These are phyloP conservation scores for Ceratina australensis DNA, from an alignment of 1,140 invertebrate species.

Conservation along the genomic window DNA sequence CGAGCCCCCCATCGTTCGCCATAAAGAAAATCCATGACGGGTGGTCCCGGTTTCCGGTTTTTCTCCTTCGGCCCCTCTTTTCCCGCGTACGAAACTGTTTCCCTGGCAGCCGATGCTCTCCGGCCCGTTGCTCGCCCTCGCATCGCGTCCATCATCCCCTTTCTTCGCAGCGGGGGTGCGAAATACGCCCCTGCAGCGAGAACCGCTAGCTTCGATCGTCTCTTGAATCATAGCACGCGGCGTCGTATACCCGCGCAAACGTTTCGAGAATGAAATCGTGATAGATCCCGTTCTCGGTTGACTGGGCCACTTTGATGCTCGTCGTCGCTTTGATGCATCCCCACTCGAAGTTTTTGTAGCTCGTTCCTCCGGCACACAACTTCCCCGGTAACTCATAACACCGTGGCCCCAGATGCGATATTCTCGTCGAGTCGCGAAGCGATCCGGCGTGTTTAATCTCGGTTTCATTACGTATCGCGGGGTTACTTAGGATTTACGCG, in stretches of 20 bases:
- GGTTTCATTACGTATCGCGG: no score
- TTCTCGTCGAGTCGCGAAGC: no score
- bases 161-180: slow-evolving; percentile 46
- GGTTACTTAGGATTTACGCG: no score
- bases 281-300: slow-evolving; percentile 18
- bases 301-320: neutral
- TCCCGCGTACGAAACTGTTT: slow-evolving; percentile 44
- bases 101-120: slow-evolving; percentile 45
- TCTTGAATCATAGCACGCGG: neutral
- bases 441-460: no score
- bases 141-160: slow-evolving; percentile 53
- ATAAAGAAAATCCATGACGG: slow-evolving; percentile 69
- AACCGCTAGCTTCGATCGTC: slow-evolving; percentile 24
- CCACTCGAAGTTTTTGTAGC: neutral
- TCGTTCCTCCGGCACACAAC: neutral
- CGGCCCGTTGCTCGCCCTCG: slow-evolving; percentile 30
- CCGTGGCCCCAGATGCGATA: neutral
- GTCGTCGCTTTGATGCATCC: neutral
- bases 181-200: slow-evolving; percentile 42
- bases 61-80: slow-evolving; percentile 40
- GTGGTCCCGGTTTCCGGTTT: slow-evolving; percentile 64
- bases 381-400: neutral
- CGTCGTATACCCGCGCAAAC: neutral
- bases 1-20: slow-evolving; percentile 60
- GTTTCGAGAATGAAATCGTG: neutral